These are phyloP conservation scores for Sphaeridia pumilis DNA, from an alignment of 2,888 invertebrate genomes.

Conservation along the genomic window DNA sequence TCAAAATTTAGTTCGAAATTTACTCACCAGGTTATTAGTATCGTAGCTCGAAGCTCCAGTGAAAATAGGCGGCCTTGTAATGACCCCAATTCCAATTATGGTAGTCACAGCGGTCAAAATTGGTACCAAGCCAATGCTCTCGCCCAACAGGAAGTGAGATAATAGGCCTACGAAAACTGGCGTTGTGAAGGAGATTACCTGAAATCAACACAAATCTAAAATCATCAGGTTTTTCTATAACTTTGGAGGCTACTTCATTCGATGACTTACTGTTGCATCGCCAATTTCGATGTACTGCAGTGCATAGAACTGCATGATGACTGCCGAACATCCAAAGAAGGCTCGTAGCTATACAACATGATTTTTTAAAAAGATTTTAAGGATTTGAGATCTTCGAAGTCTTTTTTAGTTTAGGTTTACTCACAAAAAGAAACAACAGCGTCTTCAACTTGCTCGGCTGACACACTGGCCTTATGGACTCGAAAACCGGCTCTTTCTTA, in stretches of 20 bases:
- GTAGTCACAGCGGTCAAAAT: constrained; percentile 23
- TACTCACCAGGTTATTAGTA: constrained; percentile 22
- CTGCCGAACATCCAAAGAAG: constrained; percentile 26
- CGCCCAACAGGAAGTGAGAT: constrained; percentile 23
- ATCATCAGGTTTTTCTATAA: too few relatives aligned
- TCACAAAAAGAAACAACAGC: constrained; percentile 21
- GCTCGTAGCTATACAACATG: constrained; percentile 24
- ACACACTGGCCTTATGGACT: constrained; percentile 15
- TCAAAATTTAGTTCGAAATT: too few relatives aligned
- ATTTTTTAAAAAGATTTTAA: too few relatives aligned
- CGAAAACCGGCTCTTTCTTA: constrained; percentile 18
- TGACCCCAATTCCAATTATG: constrained; percentile 25
- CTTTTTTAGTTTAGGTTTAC: too few relatives aligned
- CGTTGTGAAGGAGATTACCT: constrained; percentile 24
- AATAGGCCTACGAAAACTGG: constrained; percentile 28
- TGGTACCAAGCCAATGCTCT: constrained; percentile 28
- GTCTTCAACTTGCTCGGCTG: constrained; percentile 17
- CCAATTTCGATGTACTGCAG: constrained; percentile 27
- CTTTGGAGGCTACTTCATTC: too few relatives aligned
- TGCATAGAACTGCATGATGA: constrained; percentile 28
- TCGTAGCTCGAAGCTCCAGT: constrained; percentile 28
- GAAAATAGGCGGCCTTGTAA: constrained; percentile 28
- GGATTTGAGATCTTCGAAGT: too few relatives aligned
- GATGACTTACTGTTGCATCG: constrained; percentile 21
- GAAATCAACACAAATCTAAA: too few relatives aligned